Conservation (phyloP, 2,797 vertebrate genomes). For the Macropodus opercularis region DNA sequence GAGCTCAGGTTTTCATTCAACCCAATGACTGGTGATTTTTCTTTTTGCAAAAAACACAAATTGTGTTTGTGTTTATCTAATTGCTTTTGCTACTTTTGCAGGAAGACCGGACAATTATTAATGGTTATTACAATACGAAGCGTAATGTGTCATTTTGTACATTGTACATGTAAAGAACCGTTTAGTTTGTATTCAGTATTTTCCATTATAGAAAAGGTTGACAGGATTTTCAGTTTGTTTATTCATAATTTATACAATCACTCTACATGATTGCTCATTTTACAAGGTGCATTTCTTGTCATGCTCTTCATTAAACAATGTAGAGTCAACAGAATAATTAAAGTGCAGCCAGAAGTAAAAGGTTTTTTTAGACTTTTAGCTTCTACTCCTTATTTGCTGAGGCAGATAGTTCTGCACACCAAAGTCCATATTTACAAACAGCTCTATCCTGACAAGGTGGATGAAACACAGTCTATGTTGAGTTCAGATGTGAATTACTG, state of each 20-base stretch:
- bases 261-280: constrained; percentile 36
- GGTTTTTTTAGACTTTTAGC: constrained; percentile 12
- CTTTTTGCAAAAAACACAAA: too few relatives aligned
- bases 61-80: too few relatives aligned
- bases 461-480: not conserved
- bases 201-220: not conserved
- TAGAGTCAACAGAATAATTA: constrained; percentile 38
- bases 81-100: not conserved
- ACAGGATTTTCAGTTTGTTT: constrained; percentile 15
- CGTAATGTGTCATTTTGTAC: not conserved
- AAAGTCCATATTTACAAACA: not conserved
- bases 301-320: not conserved
- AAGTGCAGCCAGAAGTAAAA: constrained; percentile 65
- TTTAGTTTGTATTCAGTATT: not conserved
- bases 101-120: not conserved
- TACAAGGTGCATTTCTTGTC: constrained; percentile 9
- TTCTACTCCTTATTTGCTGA: constrained; percentile 10
- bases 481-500: not conserved
- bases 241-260: constrained; percentile 32
- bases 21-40: too few relatives aligned
- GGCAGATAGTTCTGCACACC: not conserved
- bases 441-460: not conserved
- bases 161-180: not conserved
- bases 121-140: not conserved
- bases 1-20: not conserved